Evolutionary conservation across 1,140 invertebrate species (phyloP).

Genomic region (Galendromus occidentalis): DNA sequence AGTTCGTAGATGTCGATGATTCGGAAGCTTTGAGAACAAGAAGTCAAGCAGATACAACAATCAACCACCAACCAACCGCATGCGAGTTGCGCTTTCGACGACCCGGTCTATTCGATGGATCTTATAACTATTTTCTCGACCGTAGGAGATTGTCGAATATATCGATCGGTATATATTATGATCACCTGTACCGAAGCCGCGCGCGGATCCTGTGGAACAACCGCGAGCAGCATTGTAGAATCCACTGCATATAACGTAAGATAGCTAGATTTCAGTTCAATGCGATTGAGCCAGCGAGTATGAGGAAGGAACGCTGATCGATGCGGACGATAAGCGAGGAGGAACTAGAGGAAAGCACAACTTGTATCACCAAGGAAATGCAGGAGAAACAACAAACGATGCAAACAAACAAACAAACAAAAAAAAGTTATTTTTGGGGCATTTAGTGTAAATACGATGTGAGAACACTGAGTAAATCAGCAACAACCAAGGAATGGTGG

Average conservation of each 20-base stretch:
- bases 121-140: background rate
- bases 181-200: background rate
- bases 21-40: background rate
- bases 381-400: background rate
- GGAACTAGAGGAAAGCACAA: background rate
- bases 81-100: background rate
- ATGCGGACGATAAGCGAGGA: background rate
- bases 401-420: background rate
- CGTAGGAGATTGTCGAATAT: background rate
- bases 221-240: background rate
- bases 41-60: background rate
- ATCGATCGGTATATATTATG: background rate
- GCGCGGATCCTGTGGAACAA: background rate
- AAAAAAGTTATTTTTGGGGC: background rate
- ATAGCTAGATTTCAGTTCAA: background rate
- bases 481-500: too few species aligned
- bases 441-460: slow-evolving; percentile 1
- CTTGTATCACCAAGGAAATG: background rate
- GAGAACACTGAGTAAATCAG: too few species aligned
- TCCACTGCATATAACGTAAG: background rate
- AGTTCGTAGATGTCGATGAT: too few species aligned
- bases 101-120: background rate
- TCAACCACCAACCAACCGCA: background rate
- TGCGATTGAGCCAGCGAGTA: background rate
- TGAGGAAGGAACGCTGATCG: background rate